Conservation (phyloP, 2,797 vertebrate genomes). For the Percopsis omiscomaycus region DNA sequence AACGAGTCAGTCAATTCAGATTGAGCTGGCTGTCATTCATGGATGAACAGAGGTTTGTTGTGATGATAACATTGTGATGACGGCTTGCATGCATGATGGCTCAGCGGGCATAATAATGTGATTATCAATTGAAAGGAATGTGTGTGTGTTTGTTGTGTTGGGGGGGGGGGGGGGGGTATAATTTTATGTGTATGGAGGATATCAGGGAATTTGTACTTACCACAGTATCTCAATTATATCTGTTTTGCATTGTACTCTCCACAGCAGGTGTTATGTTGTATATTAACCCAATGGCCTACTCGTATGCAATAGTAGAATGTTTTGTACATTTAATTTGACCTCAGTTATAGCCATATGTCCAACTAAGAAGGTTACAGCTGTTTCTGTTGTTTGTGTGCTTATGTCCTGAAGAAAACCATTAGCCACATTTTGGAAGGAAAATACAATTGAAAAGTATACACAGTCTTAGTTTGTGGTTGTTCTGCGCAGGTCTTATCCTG, state of each 20-base stretch:
- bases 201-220: too few relatives aligned
- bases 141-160: slow-evolving; percentile 1
- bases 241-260: too few relatives aligned
- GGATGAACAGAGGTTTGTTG: slow-evolving; percentile 63
- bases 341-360: neutral
- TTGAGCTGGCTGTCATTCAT: slow-evolving; percentile 63
- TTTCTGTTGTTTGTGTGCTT: too few relatives aligned
- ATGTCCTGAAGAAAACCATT: neutral
- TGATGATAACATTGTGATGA: slow-evolving; percentile 52
- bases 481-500: slow-evolving; percentile 11
- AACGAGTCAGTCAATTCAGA: slow-evolving; percentile 66
- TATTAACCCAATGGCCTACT: too few relatives aligned
- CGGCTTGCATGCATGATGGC: slow-evolving; percentile 53
- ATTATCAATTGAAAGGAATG: slow-evolving; percentile 52
- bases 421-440: slow-evolving; percentile 1
- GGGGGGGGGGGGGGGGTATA: neutral
- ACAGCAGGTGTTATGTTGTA: too few relatives aligned
- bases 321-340: neutral
- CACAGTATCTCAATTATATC: too few relatives aligned
- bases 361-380: neutral
- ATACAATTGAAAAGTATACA: neutral
- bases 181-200: too few relatives aligned
- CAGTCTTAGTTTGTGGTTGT: slow-evolving; percentile 1
- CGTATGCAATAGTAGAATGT: neutral
- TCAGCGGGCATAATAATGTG: slow-evolving; percentile 57